Evolutionary conservation across 2,888 invertebrate species (phyloP), one percentile per base, ranked within the genome.

Genomic region (Thymelicus lineola): DNA sequence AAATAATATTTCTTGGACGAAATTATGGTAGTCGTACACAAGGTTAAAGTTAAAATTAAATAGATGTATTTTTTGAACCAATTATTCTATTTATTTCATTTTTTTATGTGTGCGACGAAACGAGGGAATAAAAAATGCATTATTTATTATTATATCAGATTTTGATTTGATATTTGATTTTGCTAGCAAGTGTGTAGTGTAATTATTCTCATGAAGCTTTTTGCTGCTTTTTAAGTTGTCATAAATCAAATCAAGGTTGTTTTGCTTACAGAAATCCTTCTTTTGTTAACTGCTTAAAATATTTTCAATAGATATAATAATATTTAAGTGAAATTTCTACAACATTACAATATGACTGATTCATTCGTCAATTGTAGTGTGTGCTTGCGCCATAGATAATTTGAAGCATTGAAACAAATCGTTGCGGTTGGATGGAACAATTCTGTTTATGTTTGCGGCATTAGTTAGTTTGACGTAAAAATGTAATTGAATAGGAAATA

Each of bases 331-430:
- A 50, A 50, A 9, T 50, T 50, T 50, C 17, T 17, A 50, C 50
- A 17, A 50, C 15, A 17, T 9, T 17, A 50, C 4, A 50, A 17
- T 50, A 50, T 15, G 50, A 17, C 15, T 50, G 17, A 17, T 50
- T n/a, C 48, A 48, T 48, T 48, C 7, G 17, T 17, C 15, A 0
- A 50, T 50, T 50, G 7, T 17, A 48, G 12, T 50, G 17, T 50
- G 17, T 48, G 15, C 17, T 50, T 50, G 17, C 50, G 10, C 50
- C 50, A 50, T 50, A 50, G 50, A 50, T 50, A 50, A 50, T 50
- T 50, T 17, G 50, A 50, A 50, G 0, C 17, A 50, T 50, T 17
- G 17, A 50, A 50, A 50, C 17, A 50, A 17, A 17, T 50, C 50
- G 15, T 50, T 50, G 15, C 9, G 50, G 50, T 50, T 50, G 17